Conservation (phyloP, 2,888 invertebrate genomes). For the Nasonovia ribisnigri region DNA sequence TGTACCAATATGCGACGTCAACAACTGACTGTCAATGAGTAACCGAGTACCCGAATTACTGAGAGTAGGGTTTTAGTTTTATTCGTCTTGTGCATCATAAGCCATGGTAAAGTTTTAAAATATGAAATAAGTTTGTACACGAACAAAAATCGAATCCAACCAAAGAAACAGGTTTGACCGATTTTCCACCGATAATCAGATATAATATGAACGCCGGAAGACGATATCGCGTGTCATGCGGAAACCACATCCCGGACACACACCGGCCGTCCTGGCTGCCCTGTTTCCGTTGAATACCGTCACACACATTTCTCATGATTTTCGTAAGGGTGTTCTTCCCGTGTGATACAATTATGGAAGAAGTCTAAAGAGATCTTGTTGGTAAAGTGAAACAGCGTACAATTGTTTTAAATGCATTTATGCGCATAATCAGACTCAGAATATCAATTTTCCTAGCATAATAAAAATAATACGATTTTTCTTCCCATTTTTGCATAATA, state of each 20-base stretch:
- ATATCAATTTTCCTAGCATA: neutral
- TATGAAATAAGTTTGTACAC: neutral
- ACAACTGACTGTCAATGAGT: neutral
- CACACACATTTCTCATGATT: constrained; percentile 36
- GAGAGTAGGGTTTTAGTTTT: neutral
- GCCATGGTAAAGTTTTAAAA: neutral
- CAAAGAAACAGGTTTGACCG: constrained; percentile 3
- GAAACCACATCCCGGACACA: constrained; percentile 64
- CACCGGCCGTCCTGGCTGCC: constrained; percentile 41
- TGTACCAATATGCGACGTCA: neutral
- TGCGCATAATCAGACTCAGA: neutral
- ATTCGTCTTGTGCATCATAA: neutral
- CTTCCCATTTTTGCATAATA: neutral
- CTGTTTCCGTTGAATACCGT: constrained; percentile 49
- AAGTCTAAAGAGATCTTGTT: neutral
- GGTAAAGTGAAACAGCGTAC: neutral
- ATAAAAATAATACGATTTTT: neutral
- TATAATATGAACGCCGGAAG: constrained; percentile 49
- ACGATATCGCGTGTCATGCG: constrained; percentile 59
- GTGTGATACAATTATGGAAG: neutral
- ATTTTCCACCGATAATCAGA: neutral
- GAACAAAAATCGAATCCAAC: neutral
- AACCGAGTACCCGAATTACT: too few species aligned
- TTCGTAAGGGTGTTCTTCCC: neutral
- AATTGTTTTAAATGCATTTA: neutral